Base-by-base conservation (phyloP, 37 sponge, comb jelly and placozoan species). In the Crambe crambe region DNA sequence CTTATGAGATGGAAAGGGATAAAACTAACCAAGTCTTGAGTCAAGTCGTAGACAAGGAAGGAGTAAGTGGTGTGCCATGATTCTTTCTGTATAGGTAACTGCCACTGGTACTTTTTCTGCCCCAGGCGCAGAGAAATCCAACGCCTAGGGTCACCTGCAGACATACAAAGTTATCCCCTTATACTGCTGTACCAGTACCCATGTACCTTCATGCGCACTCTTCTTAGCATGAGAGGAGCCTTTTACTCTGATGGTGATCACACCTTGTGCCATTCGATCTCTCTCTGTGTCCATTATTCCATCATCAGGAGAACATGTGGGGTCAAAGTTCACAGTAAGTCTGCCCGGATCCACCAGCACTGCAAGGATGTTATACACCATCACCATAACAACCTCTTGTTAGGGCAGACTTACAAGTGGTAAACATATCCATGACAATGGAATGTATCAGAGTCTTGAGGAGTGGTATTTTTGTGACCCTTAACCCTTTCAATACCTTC, bases 281-380 rank as follows among this genome's bases (percentile, higher is more conserved):
- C n/a, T 21, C 25, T 5, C 15, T 23, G n/a, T 8, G 15, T 27
- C 76, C 18, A 42, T 9, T 0, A 38, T 10, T 17, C 77, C 54
- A 32, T 38, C 51, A 22, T 27, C 63, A 0, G 65, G 32, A 1
- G 74, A 74, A 58, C 5, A 44, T 17, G 56, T 34, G 17, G 84
- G 76, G 31, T 43, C 29, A 51, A 84, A 70, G 57, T 84, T 70
- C 5, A 85, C 6, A 0, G 70, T 78, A 15, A 78, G 40, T 37
- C 60, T 58, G 18, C 86, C 86, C 1, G 86, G 86, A 60, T 85
- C 74, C 18, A 85, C 86, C 74, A 85, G 43, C 60, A 85, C 86
- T 85, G 39, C 12, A 63, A 21, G 47, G 9, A 65, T 20, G 42
- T n/a, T n/a, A n/a, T n/a, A n/a, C n/a, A 15, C 21, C 3, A 30